phyloP scores from a whole-genome alignment of 2,113 vertebrate genomes.

The Agapornis roseicollis region DNA sequence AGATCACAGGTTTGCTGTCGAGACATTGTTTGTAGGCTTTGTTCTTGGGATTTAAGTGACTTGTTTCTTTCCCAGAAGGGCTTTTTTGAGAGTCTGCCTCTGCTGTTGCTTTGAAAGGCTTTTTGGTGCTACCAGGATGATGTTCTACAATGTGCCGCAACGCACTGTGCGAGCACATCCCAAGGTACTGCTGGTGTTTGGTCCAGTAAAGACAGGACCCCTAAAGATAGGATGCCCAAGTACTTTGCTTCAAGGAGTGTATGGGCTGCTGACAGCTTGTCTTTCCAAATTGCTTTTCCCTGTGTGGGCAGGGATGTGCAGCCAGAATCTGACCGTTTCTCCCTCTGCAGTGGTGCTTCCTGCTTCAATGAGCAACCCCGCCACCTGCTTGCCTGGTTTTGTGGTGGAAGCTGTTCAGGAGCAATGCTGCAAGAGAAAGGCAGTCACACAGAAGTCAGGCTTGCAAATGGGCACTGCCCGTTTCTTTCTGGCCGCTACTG shows the following conservation, averaged over 20 bases:
- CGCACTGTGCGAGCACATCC: accelerated
- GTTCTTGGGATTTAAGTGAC: background rate
- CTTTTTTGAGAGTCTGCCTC: background rate
- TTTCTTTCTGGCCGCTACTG: background rate
- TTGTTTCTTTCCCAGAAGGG: background rate
- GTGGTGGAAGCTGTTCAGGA: background rate
- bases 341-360: background rate
- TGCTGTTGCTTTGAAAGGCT: background rate
- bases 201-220: background rate
- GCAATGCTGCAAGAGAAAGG: background rate
- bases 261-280: background rate
- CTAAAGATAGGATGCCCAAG: background rate
- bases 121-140: background rate
- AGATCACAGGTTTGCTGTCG: background rate
- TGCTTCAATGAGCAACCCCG: background rate
- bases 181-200: accelerated
- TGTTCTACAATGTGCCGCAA: background rate
- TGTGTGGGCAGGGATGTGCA: background rate
- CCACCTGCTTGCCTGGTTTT: background rate
- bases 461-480: background rate
- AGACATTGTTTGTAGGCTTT: background rate
- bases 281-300: background rate
- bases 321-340: background rate
- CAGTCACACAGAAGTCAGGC: background rate
- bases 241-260: background rate